A percentile compares a stretch with the other conserved stretches of the same genome.
These are phyloP conservation scores for Hermaeophaga mercurialis DNA, from an alignment of 2,888 invertebrate species.

Conservation along the genomic window DNA sequence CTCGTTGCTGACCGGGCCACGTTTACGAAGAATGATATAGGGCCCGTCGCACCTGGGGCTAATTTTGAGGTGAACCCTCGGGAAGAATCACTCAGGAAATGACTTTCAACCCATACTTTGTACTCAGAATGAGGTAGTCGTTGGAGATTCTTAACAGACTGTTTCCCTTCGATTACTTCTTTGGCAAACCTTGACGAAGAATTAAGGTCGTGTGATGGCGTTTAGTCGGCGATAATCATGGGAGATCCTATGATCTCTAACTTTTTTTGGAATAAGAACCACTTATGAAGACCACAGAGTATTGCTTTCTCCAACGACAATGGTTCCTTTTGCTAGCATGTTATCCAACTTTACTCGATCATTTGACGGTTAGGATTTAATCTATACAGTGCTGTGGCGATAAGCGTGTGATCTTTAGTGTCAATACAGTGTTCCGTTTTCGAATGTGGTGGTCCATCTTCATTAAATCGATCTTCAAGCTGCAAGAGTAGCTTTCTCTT, in stretches of 20 bases:
- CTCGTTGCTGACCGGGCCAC: no score
- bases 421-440: no score
- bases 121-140: constrained; percentile 30
- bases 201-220: constrained; percentile 31
- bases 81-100: constrained; percentile 11
- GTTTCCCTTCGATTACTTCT: constrained; percentile 32
- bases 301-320: neutral
- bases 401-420: no score
- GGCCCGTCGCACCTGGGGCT: neutral
- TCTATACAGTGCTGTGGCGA: no score
- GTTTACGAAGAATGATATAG: no score
- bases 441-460: no score
- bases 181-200: constrained; percentile 28
- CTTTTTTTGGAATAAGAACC: neutral
- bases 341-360: no score
- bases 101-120: neutral
- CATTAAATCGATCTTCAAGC: no score
- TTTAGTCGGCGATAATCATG: constrained; percentile 11
- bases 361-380: no score
- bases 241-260: neutral
- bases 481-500: no score
- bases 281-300: neutral
- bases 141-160: constrained; percentile 31
- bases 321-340: neutral
- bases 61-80: constrained; percentile 42